A percentile compares a stretch with the other conserved stretches of the same genome.
phyloP scores from a whole-genome alignment of 2,888 invertebrate genomes.

The Chalcis sispes region DNA sequence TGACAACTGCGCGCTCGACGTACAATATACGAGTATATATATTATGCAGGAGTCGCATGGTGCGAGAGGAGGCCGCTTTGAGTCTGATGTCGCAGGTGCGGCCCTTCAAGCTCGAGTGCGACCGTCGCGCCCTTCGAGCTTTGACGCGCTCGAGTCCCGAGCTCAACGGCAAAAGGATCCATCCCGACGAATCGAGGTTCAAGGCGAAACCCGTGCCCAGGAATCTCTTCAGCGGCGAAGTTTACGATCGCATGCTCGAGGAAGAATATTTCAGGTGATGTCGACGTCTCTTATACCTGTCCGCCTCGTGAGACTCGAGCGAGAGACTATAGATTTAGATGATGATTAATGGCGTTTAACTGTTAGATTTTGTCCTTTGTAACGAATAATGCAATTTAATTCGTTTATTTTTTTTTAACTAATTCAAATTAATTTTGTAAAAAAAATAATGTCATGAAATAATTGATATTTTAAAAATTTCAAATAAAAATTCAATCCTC shows the following conservation, averaged over 20 bases:
- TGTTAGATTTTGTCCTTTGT: too few species aligned
- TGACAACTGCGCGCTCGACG: too few species aligned
- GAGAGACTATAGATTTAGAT: neutral
- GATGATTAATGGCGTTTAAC: too few species aligned
- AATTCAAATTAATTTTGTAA: too few species aligned
- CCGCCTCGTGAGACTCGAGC: neutral
- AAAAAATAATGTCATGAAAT: too few species aligned
- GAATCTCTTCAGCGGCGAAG: conserved; percentile 83
- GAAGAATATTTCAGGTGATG: conserved; percentile 83
- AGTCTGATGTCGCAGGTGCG: conserved; percentile 72
- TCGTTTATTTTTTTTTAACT: too few species aligned
- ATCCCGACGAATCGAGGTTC: conserved; percentile 73
- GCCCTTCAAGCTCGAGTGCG: conserved; percentile 73
- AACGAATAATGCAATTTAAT: too few species aligned
- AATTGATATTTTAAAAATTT: too few species aligned
- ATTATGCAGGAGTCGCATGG: conserved; percentile 70
- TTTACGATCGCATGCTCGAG: conserved; percentile 84
- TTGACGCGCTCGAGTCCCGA: conserved; percentile 74
- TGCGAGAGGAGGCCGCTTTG: conserved; percentile 72
- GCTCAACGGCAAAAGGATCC: conserved; percentile 60
- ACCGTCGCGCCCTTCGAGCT: conserved; percentile 69
- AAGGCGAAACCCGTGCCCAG: conserved; percentile 84
- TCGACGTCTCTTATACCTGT: neutral
- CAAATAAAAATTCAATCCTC: too few species aligned
- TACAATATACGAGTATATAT: too few species aligned